Conservation (phyloP, 2,797 vertebrate species). For the Alosa sapidissima region DNA sequence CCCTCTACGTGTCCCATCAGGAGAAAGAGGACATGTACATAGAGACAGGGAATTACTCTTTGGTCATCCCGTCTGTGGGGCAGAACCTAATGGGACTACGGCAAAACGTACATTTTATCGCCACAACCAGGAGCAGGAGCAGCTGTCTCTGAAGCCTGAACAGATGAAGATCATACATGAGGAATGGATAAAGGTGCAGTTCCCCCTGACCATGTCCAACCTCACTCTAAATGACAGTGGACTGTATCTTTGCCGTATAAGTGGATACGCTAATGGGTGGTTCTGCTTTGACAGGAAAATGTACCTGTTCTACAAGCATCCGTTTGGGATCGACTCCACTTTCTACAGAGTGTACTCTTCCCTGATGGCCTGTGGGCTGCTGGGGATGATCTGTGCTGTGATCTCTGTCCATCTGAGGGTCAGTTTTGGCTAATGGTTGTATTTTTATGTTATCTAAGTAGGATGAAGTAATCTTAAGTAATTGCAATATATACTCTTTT, state of each 20-base stretch:
- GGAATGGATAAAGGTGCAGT: not conserved
- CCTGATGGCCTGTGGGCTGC: not conserved
- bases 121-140: not conserved
- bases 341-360: slow-evolving; percentile 14
- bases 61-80: not conserved
- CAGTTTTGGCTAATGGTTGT: not conserved
- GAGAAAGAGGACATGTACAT: not conserved
- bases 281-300: slow-evolving; percentile 2
- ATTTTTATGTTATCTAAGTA: too few species aligned
- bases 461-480: too few species aligned
- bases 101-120: not conserved
- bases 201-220: not conserved
- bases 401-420: not conserved
- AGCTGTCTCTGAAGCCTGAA: not conserved
- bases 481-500: too few species aligned
- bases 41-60: not conserved
- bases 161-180: not conserved
- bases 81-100: not conserved
- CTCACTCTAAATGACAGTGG: not conserved
- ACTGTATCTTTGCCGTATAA: not conserved
- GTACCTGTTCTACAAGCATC: not conserved
- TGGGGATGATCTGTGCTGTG: slow-evolving; percentile 4
- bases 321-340: not conserved
- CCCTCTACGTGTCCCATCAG: not conserved
- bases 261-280: not conserved